A percentile compares a stretch with the other conserved stretches of the same genome.
Conservation (phyloP, 1,140 invertebrate genomes). For the Ostrea denselamellosa region DNA sequence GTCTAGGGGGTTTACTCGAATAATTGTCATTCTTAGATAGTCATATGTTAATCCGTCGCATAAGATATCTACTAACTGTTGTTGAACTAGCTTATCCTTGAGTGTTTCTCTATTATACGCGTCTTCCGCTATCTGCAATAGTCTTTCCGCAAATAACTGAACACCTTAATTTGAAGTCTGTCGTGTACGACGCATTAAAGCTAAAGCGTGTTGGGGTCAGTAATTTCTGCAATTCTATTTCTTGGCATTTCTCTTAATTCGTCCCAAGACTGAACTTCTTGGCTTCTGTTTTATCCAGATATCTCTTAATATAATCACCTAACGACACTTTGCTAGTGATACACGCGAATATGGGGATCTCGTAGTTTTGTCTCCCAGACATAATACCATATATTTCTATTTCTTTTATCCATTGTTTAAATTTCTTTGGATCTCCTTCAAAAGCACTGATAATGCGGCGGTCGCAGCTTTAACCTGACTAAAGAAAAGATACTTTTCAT, state of each 20-base stretch:
- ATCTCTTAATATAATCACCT: slow-evolving; percentile 38
- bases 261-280: not conserved
- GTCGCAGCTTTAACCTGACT: not conserved
- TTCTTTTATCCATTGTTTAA: not conserved
- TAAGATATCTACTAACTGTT: slow-evolving; percentile 47
- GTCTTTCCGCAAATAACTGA: not conserved
- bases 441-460: not conserved
- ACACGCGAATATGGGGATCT: not conserved
- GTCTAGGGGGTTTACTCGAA: slow-evolving; percentile 39
- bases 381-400: slow-evolving; percentile 38
- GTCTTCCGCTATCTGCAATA: not conserved
- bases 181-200: not conserved
- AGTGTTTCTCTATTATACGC: not conserved
- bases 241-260: not conserved
- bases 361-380: not conserved
- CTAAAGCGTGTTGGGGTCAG: slow-evolving; percentile 16
- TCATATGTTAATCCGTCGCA: slow-evolving; percentile 47
- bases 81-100: not conserved
- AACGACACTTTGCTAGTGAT: slow-evolving; percentile 29
- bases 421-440: not conserved
- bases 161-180: not conserved
- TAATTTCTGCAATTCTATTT: slow-evolving; percentile 37
- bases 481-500: not conserved
- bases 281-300: not conserved
- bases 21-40: slow-evolving; percentile 47